Evolutionary conservation across 1,140 invertebrate genomes (phyloP).

Genomic region (Ips nitidus): DNA sequence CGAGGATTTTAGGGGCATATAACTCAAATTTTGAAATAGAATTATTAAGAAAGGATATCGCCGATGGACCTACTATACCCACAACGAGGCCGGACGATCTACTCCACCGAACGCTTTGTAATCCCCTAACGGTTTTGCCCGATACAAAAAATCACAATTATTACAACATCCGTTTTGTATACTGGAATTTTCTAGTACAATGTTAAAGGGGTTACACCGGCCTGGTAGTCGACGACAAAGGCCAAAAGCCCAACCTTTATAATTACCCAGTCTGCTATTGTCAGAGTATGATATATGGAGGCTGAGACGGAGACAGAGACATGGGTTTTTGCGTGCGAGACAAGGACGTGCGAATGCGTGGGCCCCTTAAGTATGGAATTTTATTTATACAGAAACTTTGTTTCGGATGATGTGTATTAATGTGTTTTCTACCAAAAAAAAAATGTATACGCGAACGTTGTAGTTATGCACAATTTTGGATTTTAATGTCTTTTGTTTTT

Average conservation of each 20-base stretch:
- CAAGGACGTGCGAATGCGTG: constrained; percentile 21
- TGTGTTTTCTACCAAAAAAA: neutral
- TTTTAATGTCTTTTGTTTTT: too few species aligned
- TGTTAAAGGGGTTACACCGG: neutral
- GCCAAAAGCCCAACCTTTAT: constrained; percentile 31
- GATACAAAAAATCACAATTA: too few species aligned
- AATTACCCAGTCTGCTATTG: constrained; percentile 38
- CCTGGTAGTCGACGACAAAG: neutral
- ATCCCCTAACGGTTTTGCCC: too few species aligned
- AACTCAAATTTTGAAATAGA: constrained; percentile 38
- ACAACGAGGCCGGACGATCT: neutral
- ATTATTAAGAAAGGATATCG: constrained; percentile 35
- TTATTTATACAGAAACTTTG: constrained; percentile 38
- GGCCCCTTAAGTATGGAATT: constrained; percentile 23
- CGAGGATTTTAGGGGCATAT: constrained; percentile 33
- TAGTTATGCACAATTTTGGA: too few species aligned
- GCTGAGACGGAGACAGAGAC: constrained; percentile 21
- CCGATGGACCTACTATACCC: constrained; percentile 13
- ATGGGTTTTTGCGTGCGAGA: constrained; percentile 1
- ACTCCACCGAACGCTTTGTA: neutral
- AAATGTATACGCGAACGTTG: too few species aligned
- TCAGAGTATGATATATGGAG: constrained; percentile 34
- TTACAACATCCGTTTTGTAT: too few species aligned
- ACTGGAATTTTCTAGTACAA: too few species aligned
- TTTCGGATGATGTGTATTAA: constrained; percentile 36